Evolutionary conservation across 1,140 invertebrate genomes (phyloP).

Genomic region (Trypoxylus dichotomus): DNA sequence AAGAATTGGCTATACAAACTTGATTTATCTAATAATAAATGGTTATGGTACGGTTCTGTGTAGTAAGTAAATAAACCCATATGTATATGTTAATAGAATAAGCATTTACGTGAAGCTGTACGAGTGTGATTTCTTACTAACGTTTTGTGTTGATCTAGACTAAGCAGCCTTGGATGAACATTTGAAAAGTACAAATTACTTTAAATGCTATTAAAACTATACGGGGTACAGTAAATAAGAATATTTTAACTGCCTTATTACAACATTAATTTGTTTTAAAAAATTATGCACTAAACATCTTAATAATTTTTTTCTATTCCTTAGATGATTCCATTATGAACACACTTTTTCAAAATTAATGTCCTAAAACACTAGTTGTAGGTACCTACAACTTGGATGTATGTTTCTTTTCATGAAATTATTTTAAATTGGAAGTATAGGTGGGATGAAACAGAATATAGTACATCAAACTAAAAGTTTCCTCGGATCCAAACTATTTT

Average conservation of each 20-base stretch:
- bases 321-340: too few species aligned
- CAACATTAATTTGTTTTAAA: too few species aligned
- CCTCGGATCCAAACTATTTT: constrained; percentile 39
- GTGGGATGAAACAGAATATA: constrained; percentile 35
- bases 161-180: neutral
- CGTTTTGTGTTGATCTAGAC: neutral
- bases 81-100: constrained; percentile 1
- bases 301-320: too few species aligned
- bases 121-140: neutral
- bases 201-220: neutral
- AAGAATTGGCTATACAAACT: constrained; percentile 5
- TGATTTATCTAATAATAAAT: neutral
- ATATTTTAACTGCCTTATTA: too few species aligned
- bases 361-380: too few species aligned
- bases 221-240: neutral
- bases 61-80: neutral
- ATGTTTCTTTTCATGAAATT: neutral
- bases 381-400: too few species aligned
- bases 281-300: too few species aligned
- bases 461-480: constrained; percentile 44
- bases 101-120: neutral
- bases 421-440: neutral
- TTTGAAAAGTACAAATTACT: neutral
- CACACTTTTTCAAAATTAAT: too few species aligned
- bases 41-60: neutral